Evolutionary conservation across 1,140 invertebrate genomes (phyloP).

Genomic region (Diachasma alloeum): DNA sequence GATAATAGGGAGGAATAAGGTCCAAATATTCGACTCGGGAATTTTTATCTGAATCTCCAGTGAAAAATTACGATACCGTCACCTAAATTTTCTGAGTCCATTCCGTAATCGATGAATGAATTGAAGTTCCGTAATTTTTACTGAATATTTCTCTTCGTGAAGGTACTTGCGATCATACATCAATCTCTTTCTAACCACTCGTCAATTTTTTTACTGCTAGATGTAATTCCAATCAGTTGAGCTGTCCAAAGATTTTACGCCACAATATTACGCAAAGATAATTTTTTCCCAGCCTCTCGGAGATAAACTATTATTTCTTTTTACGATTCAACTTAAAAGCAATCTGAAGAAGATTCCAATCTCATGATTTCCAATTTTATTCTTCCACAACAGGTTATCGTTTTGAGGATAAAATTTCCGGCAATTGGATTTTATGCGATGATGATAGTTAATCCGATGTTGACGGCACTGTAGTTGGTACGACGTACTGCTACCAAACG

Average conservation of each 20-base stretch:
- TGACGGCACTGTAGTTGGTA: neutral
- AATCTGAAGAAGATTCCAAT: neutral
- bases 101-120: too few species aligned
- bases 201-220: neutral
- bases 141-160: too few species aligned
- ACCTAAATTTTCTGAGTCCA: too few species aligned
- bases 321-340: neutral
- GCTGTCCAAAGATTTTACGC: neutral
- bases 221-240: neutral
- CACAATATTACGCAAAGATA: neutral
- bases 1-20: too few species aligned
- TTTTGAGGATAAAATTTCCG: neutral
- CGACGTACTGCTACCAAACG: neutral
- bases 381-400: neutral
- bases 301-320: neutral
- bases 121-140: too few species aligned
- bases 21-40: too few species aligned
- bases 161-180: too few species aligned
- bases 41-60: too few species aligned
- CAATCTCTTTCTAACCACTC: too few species aligned
- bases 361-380: neutral
- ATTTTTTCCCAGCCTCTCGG: neutral
- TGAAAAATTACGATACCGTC: too few species aligned
- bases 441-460: neutral
- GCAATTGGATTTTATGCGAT: neutral